These are phyloP conservation scores for Diarsia rubi DNA, from an alignment of 2,888 invertebrate genomes.

Conservation along the genomic window DNA sequence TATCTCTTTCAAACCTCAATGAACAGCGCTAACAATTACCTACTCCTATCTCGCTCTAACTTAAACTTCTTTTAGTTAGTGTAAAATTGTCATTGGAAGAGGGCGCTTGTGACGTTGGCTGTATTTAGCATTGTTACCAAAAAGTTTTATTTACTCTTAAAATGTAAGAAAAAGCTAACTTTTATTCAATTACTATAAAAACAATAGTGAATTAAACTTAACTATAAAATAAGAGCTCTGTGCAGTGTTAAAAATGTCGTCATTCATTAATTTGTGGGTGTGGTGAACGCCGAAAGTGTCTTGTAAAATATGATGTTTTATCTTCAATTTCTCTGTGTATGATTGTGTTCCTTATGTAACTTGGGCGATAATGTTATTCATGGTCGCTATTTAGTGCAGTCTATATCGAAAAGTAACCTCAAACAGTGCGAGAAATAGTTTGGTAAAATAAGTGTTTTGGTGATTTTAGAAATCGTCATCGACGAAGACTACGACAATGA, in stretches of 20 bases:
- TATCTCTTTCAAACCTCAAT: conserved; percentile 73
- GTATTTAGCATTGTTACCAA: conserved; percentile 52
- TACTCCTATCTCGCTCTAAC: conserved; percentile 69
- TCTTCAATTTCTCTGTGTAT: conserved; percentile 76
- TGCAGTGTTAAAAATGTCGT: conserved; percentile 57
- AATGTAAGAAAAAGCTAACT: conserved; percentile 71
- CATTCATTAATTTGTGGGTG: conserved; percentile 82
- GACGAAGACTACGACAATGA: conserved; percentile 97
- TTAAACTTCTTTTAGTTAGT: conserved; percentile 82
- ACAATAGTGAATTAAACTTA: conserved; percentile 11
- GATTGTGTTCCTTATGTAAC: conserved; percentile 69
- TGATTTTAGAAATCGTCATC: conserved; percentile 96
- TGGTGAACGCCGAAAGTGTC: conserved; percentile 82
- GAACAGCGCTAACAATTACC: conserved; percentile 22
- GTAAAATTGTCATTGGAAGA: conserved; percentile 81
- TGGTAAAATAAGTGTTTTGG: conserved; percentile 74
- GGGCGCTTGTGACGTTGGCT: conserved; percentile 75
- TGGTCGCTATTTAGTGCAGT: conserved; percentile 34
- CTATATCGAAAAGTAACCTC: conserved; percentile 59
- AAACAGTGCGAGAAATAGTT: conserved; percentile 56
- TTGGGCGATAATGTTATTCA: conserved; percentile 48
- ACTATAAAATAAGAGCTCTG: conserved; percentile 8
- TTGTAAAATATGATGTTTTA: conserved; percentile 76
- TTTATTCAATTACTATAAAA: conserved; percentile 9
- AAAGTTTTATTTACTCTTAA: conserved; percentile 61